Evolutionary conservation across 1,140 invertebrate genomes (phyloP).

Genomic region (Trichonephila inaurata): DNA sequence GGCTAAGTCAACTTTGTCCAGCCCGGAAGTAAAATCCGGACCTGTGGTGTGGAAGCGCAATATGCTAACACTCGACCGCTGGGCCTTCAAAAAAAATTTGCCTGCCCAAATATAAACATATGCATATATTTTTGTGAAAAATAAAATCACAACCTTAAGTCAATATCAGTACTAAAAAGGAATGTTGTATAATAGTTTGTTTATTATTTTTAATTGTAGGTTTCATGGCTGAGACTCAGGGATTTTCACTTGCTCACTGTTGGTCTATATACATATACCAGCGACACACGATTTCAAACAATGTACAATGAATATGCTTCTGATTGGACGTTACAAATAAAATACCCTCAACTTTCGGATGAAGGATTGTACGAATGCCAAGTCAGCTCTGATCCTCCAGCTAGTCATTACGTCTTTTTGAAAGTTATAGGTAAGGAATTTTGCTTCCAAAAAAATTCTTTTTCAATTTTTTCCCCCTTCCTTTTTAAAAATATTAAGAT

Average conservation of each 20-base stretch:
- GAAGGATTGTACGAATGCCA: conserved; percentile 90
- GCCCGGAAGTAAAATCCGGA: too few relatives aligned
- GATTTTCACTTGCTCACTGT: conserved; percentile 93
- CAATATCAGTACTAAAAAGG: too few relatives aligned
- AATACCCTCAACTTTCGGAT: conserved; percentile 88
- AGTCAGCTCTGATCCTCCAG: conserved; percentile 87
- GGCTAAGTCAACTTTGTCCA: too few relatives aligned
- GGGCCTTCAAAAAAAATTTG: too few relatives aligned
- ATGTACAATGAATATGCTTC: conserved; percentile 88
- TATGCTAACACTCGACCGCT: too few relatives aligned
- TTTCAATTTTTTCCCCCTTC: too few relatives aligned
- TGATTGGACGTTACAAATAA: conserved; percentile 96
- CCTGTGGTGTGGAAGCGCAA: too few relatives aligned
- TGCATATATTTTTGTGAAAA: too few relatives aligned
- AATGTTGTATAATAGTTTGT: not conserved
- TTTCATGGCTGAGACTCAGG: conserved; percentile 93
- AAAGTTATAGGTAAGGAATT: conserved; percentile 86
- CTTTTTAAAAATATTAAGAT: too few relatives aligned
- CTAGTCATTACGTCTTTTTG: conserved; percentile 82
- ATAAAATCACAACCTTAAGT: too few relatives aligned
- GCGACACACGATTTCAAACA: conserved; percentile 90
- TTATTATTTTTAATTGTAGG: conserved; percentile 82
- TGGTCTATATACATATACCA: conserved; percentile 91
- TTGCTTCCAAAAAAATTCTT: too few relatives aligned
- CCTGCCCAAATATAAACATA: too few relatives aligned